phyloP scores from a whole-genome alignment of 2,888 invertebrate species.

The Pristionchus fissidentatus region DNA sequence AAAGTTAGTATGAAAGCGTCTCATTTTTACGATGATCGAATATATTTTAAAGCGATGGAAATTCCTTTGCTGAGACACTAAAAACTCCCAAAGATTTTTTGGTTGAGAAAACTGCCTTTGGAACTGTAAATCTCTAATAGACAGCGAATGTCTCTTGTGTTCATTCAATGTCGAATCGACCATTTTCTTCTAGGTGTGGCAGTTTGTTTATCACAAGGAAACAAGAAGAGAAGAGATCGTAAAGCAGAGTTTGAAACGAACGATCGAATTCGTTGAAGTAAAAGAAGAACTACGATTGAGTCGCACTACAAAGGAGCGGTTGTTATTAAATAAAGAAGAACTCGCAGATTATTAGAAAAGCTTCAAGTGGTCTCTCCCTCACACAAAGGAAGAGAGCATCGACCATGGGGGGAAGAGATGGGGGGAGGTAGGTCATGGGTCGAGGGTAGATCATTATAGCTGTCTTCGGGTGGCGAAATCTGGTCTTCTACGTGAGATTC shows the following conservation, averaged over 20 bases:
- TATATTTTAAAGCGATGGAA: too few species aligned
- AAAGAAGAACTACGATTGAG: neutral
- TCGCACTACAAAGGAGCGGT: too few species aligned
- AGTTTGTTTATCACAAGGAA: constrained; percentile 12
- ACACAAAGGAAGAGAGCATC: neutral
- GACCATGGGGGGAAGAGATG: neutral
- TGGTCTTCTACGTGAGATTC: constrained; percentile 43
- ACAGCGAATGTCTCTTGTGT: too few species aligned
- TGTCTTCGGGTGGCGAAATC: neutral
- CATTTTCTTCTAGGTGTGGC: neutral
- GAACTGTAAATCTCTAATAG: too few species aligned
- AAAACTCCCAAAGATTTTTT: too few species aligned
- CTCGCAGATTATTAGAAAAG: neutral
- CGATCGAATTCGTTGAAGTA: too few species aligned
- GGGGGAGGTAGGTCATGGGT: too few species aligned
- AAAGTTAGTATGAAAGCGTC: too few species aligned
- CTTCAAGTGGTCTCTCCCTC: neutral
- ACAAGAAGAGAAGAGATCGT: neutral
- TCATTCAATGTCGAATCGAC: neutral
- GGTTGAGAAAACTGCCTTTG: too few species aligned
- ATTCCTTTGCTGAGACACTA: too few species aligned
- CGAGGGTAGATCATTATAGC: too few species aligned
- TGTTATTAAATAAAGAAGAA: neutral
- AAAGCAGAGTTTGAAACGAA: constrained; percentile 10
- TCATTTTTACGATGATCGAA: too few species aligned